Evolutionary conservation across 2,113 vertebrate species (phyloP).

Genomic region (Rhinoderma darwinii): DNA sequence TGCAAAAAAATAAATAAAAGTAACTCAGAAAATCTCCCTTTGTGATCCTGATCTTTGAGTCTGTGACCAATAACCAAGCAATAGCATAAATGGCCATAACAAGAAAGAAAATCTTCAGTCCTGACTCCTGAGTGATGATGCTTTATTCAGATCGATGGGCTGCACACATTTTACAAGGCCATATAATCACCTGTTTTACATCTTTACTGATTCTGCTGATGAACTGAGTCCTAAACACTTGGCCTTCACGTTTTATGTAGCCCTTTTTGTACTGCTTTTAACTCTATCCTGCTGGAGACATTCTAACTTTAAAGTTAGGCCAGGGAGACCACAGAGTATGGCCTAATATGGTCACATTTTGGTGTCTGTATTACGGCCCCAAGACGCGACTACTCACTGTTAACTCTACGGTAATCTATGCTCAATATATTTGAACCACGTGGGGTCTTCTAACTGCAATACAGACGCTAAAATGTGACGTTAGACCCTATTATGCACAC

Average conservation of each 20-base stretch:
- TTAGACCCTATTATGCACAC: too few species aligned
- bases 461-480: too few species aligned
- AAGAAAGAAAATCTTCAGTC: background rate
- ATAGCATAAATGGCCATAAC: background rate
- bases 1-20: background rate
- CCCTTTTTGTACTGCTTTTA: background rate
- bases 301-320: too few species aligned
- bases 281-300: background rate
- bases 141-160: background rate
- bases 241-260: background rate
- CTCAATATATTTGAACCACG: too few species aligned
- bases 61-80: background rate
- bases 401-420: too few species aligned
- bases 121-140: background rate
- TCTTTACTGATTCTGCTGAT: background rate
- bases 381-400: too few species aligned
- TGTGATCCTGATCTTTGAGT: background rate
- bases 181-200: background rate
- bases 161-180: background rate
- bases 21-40: background rate
- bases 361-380: too few species aligned
- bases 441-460: too few species aligned
- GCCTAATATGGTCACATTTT: too few species aligned
- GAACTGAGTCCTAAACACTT: background rate
- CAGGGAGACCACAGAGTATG: too few species aligned